Evolutionary conservation across 2,113 vertebrate species (phyloP), one percentile per base, ranked within the genome.

Genomic region (Prunella fulvescens): DNA sequence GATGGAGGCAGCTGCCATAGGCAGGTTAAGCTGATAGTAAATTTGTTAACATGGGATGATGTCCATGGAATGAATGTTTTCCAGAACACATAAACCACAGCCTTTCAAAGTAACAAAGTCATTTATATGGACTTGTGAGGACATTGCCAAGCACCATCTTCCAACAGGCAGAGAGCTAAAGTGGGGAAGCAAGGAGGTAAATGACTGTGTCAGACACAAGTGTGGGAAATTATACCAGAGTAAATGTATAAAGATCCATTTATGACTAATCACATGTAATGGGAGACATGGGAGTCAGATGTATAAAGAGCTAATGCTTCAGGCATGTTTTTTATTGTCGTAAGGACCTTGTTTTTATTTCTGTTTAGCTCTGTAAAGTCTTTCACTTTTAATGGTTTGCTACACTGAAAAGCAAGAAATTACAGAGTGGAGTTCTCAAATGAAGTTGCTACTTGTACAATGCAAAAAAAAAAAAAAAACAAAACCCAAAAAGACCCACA

Each of bases 401-500:
- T 86, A 14, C 29, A 20, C 16, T 45, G 22, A 89, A 51, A 33
- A 74, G 29, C 35, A 81, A 72, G 25, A 88, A 90, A 80, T 92
- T 74, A 45, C 7, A 64, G 45, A 35, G 61, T 64, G 35, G 24
- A 47, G 5, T 66, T 92, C 86, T 93, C 67, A 76, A 51, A 60
- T 83, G 24, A 76, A 65, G 62, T 25, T 80, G 3, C 13, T 80
- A 42, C 42, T 24, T 60, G 23, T 45, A 53, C 24, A 86, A 11
- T 24, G 7, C 19, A 56, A 69, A 86, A 37, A n/a, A 84, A 91
- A 77, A 37, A 9, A 37, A 37, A 37, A 37, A 37, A n/a, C n/a
- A 7, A 37, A 37, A 37, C 37, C 37, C 37, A 37, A 37, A 37
- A 37, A n/a, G n/a, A n/a, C n/a, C 3, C 17, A 44, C 0, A 0